These are phyloP conservation scores for Cinara cedri DNA, from an alignment of 2,888 invertebrate genomes.

Conservation along the genomic window DNA sequence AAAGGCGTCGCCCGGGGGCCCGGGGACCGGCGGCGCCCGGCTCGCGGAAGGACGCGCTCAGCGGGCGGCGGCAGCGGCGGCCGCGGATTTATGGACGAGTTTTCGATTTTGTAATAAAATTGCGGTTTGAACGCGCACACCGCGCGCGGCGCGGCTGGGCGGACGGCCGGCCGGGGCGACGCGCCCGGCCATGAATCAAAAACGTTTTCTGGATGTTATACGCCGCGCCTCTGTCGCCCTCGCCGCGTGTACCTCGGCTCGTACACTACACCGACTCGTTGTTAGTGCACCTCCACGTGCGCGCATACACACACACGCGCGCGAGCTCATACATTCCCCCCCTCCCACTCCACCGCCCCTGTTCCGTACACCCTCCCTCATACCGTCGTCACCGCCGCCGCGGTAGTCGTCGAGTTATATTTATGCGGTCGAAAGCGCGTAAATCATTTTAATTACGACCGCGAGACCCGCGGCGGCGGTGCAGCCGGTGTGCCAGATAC, in stretches of 20 bases:
- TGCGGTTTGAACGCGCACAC: slow-evolving; percentile 2
- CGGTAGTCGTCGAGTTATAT: slow-evolving; percentile 17
- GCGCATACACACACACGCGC: not conserved
- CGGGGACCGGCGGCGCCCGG: not conserved
- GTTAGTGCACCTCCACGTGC: not conserved
- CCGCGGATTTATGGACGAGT: slow-evolving; percentile 38
- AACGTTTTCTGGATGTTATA: slow-evolving; percentile 32
- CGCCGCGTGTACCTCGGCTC: not conserved
- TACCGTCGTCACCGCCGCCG: too few relatives aligned
- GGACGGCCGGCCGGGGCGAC: not conserved
- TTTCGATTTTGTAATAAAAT: slow-evolving; percentile 46
- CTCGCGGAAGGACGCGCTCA: not conserved
- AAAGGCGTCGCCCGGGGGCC: too few relatives aligned
- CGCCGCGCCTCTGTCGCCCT: not conserved
- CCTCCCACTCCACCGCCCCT: not conserved
- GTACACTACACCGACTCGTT: too few relatives aligned
- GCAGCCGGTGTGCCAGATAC: too few relatives aligned
- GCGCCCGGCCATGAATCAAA: slow-evolving; percentile 39
- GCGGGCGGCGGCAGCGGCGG: slow-evolving; percentile 3
- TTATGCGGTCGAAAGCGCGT: slow-evolving; percentile 39
- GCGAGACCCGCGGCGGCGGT: not conserved
- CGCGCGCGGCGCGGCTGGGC: not conserved
- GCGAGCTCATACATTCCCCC: too few relatives aligned
- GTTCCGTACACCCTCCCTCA: too few relatives aligned
- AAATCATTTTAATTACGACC: slow-evolving; percentile 46